These are phyloP conservation scores for Turritopsis dohrnii DNA, from an alignment of 30 jellyfish, hydroid and myxozoan species.

Conservation along the genomic window DNA sequence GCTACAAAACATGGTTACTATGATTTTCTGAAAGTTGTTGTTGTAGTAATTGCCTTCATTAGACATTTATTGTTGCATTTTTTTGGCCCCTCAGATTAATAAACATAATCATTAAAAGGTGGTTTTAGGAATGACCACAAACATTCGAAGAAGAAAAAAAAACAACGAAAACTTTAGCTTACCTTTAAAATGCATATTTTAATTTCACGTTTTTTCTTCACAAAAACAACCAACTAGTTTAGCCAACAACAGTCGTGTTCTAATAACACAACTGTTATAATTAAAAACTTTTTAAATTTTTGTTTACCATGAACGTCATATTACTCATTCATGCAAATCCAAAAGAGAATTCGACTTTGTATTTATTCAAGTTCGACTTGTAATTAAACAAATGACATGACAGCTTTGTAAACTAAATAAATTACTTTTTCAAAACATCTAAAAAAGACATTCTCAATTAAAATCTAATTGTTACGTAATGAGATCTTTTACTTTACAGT, in stretches of 20 bases:
- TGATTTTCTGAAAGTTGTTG: too few relatives aligned
- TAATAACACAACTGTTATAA: neutral
- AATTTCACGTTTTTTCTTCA: neutral
- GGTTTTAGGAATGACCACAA: neutral
- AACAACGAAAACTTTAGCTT: neutral
- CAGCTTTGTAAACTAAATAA: neutral
- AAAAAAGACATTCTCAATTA: neutral
- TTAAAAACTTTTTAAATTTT: neutral
- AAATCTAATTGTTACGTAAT: neutral
- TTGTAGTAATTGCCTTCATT: too few relatives aligned
- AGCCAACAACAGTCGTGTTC: neutral
- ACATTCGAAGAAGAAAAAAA: neutral
- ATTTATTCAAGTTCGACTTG: too few relatives aligned
- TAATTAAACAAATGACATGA: neutral
- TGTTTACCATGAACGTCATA: neutral
- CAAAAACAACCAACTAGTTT: neutral
- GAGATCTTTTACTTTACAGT: neutral
- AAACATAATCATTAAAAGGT: neutral
- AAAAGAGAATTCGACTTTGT: neutral
- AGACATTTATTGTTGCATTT: too few relatives aligned
- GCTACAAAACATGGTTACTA: too few relatives aligned
- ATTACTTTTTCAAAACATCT: neutral
- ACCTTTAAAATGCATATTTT: neutral
- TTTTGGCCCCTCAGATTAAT: too few relatives aligned
- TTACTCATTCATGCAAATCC: neutral